Conservation (phyloP, 2,113 vertebrate genomes). For the Cygnus buccinator region DNA sequence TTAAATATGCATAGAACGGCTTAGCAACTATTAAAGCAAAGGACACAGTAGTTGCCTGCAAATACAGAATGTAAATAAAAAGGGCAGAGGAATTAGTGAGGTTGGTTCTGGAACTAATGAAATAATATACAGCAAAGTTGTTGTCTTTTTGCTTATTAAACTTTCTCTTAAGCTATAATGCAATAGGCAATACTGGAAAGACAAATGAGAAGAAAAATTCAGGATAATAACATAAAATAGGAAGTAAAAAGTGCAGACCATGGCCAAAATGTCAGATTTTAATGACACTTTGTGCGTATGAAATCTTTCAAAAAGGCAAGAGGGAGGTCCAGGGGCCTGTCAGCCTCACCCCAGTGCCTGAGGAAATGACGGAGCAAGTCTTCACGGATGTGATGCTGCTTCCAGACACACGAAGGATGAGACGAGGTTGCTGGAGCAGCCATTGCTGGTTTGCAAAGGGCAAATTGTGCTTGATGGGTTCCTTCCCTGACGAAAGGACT, state of each 20-base stretch:
- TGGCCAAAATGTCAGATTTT: neutral
- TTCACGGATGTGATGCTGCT: neutral
- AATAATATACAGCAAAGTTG: conserved; percentile 45
- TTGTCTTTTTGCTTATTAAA: conserved; percentile 53
- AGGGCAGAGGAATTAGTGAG: conserved; percentile 48
- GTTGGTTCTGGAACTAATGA: conserved; percentile 54
- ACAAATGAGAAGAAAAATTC: neutral
- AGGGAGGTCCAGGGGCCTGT: neutral
- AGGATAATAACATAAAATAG: neutral
- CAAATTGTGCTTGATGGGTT: neutral
- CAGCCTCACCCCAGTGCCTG: neutral
- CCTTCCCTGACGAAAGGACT: fast-evolving
- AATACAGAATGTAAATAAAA: conserved; percentile 48
- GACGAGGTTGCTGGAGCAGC: neutral
- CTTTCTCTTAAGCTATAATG: conserved; percentile 18
- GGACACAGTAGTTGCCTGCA: conserved; percentile 49
- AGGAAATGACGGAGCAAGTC: neutral
- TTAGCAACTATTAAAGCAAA: conserved; percentile 49
- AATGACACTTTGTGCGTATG: neutral
- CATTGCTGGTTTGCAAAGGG: neutral
- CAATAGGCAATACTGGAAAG: neutral
- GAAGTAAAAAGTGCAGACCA: neutral
- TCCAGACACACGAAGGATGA: neutral
- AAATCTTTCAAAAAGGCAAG: neutral
- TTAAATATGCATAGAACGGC: conserved; percentile 64